Evolutionary conservation across 30 jellyfish, hydroid and myxozoan genomes (phyloP).

Genomic region (Sanderia malayensis): DNA sequence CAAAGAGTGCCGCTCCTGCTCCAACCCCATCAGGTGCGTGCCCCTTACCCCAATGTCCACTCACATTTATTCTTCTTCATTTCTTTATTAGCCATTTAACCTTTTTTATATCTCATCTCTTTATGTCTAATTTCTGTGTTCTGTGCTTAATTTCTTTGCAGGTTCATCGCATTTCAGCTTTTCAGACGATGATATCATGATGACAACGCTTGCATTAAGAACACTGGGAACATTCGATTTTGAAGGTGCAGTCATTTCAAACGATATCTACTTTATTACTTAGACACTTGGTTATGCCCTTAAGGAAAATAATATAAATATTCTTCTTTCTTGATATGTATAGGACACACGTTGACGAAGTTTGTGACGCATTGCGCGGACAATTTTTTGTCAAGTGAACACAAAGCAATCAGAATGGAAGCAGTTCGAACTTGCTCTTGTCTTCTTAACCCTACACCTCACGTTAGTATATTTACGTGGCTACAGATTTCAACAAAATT

Average conservation of each 20-base stretch:
- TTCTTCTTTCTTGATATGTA: too few species aligned
- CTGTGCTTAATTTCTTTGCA: slow-evolving; percentile 1
- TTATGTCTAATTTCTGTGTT: neutral
- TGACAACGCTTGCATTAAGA: slow-evolving; percentile 81
- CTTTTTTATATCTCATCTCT: too few species aligned
- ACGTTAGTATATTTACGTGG: too few species aligned
- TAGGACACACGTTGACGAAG: slow-evolving; percentile 79
- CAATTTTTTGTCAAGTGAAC: slow-evolving; percentile 79
- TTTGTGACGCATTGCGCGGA: slow-evolving; percentile 85
- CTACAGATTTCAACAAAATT: too few species aligned
- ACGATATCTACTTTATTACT: neutral
- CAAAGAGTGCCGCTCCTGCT: slow-evolving; percentile 67
- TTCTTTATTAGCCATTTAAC: too few species aligned
- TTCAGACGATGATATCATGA: slow-evolving; percentile 79
- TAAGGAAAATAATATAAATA: too few species aligned
- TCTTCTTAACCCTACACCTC: slow-evolving; percentile 77
- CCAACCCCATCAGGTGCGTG: slow-evolving; percentile 68
- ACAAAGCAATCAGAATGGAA: slow-evolving; percentile 80
- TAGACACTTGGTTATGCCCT: too few species aligned
- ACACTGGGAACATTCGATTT: slow-evolving; percentile 93
- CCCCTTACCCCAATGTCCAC: too few species aligned
- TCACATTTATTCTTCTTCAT: too few species aligned
- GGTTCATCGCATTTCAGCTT: slow-evolving; percentile 75
- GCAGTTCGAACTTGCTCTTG: slow-evolving; percentile 93
- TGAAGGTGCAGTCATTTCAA: slow-evolving; percentile 52